Percentiles rank a stretch among this genome's conserved stretches.
Conservation (phyloP, 2,113 vertebrate genomes). For the Megaleporinus macrocephalus region DNA sequence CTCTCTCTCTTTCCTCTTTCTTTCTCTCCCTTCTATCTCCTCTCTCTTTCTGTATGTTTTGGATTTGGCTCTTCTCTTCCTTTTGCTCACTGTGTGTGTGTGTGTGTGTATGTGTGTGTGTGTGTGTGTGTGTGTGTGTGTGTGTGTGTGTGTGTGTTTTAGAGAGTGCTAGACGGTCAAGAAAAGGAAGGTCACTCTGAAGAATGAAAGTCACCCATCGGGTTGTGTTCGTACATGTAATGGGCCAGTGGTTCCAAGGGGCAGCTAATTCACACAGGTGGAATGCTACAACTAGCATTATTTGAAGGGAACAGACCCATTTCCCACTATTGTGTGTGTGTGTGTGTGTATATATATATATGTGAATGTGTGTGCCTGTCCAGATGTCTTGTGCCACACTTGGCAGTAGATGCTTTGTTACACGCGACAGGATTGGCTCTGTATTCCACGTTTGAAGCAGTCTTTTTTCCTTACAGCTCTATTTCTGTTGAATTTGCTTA, state of each 20-base stretch:
- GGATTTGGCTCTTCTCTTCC: constrained; percentile 9
- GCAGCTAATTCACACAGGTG: constrained; percentile 71
- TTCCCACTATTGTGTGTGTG: constrained; percentile 73
- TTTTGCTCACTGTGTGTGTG: constrained; percentile 45
- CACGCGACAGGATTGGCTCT: constrained; percentile 8
- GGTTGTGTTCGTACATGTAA: constrained; percentile 45
- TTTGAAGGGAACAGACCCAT: constrained; percentile 54
- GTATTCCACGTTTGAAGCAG: constrained; percentile 10
- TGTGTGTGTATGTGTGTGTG: constrained; percentile 51
- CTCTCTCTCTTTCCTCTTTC: constrained; percentile 11
- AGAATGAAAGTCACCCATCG: constrained; percentile 73
- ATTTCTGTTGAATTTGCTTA: constrained; percentile 44
- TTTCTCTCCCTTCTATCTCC: not conserved
- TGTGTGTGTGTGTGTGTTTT: constrained; percentile 45
- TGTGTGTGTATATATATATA: constrained; percentile 42
- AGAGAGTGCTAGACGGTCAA: constrained; percentile 60
- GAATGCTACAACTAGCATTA: constrained; percentile 72
- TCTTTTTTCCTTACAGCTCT: constrained; percentile 17
- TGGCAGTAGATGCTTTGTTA: not conserved
- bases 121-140: constrained; percentile 50
- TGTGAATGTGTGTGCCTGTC: not conserved
- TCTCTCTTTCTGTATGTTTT: constrained; percentile 21
- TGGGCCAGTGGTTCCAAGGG: constrained; percentile 57
- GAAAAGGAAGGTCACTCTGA: constrained; percentile 75
- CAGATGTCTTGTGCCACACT: constrained; percentile 3